Percentiles rank a stretch among this genome's conserved stretches.
These are phyloP conservation scores for Idaea straminata DNA, from an alignment of 2,888 invertebrate genomes.

Conservation along the genomic window DNA sequence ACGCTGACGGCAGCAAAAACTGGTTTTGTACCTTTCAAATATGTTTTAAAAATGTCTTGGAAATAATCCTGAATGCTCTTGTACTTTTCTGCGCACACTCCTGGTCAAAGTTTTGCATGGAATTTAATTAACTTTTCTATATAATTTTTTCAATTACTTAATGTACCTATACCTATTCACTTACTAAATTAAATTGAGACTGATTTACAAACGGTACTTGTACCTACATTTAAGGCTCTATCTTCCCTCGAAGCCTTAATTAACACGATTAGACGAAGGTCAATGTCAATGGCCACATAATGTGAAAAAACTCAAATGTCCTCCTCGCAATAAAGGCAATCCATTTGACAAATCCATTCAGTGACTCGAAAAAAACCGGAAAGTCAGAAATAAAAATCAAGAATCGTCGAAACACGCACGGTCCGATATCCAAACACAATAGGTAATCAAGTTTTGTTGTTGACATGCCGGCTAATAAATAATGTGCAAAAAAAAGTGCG, in stretches of 20 bases:
- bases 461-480: background rate
- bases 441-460: background rate
- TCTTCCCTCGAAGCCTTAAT: background rate
- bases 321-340: slow-evolving; percentile 15
- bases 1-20: background rate
- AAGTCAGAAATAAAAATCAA: slow-evolving; percentile 5
- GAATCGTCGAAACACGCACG: background rate
- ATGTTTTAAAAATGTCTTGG: background rate
- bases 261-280: background rate
- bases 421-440: slow-evolving; percentile 2
- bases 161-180: too few relatives aligned
- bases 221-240: background rate
- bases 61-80: background rate
- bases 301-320: slow-evolving; percentile 7
- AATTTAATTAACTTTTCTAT: background rate
- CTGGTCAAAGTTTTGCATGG: background rate
- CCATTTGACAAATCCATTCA: slow-evolving; percentile 16
- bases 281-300: slow-evolving; percentile 1
- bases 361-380: slow-evolving; percentile 14
- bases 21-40: background rate
- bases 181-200: background rate
- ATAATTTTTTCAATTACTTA: too few relatives aligned
- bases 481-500: background rate
- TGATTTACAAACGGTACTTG: background rate
- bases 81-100: background rate